Evolutionary conservation across 1,140 invertebrate genomes (phyloP).

Genomic region (Drosophila kepulauana): DNA sequence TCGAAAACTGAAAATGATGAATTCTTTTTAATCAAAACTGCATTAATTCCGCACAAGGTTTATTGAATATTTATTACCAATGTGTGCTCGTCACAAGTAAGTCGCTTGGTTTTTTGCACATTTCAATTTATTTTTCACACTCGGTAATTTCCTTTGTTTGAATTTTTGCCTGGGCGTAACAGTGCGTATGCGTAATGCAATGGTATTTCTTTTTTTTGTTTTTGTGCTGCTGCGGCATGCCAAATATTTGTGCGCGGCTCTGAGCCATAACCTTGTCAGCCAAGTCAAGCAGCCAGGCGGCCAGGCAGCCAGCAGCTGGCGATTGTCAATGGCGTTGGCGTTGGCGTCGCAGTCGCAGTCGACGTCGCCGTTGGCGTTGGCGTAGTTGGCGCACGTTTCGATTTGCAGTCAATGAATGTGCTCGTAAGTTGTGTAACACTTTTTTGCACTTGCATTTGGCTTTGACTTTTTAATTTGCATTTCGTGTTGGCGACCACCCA

Average conservation of each 20-base stretch:
- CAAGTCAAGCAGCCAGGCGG: constrained; percentile 32
- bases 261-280: constrained; percentile 71
- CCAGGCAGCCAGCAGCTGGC: constrained; percentile 65
- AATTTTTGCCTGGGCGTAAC: constrained; percentile 53
- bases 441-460: constrained; percentile 58
- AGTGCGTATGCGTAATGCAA: constrained; percentile 71
- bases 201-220: constrained; percentile 31
- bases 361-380: constrained; percentile 54
- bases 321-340: constrained; percentile 65
- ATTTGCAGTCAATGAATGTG: constrained; percentile 79
- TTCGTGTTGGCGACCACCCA: constrained; percentile 72
- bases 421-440: constrained; percentile 77
- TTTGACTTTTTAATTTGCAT: constrained; percentile 72
- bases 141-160: constrained; percentile 69
- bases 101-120: constrained; percentile 36
- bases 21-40: neutral
- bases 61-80: constrained; percentile 24
- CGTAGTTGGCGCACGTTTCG: constrained; percentile 72
- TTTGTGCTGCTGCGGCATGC: constrained; percentile 53
- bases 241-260: constrained; percentile 66
- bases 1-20: neutral
- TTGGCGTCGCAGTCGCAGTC: constrained; percentile 37
- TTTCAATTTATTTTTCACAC: constrained; percentile 74
- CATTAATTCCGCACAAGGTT: neutral
- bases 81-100: constrained; percentile 39